These are phyloP conservation scores for Varanus salvator DNA, from an alignment of 2,113 vertebrate species.

Conservation along the genomic window DNA sequence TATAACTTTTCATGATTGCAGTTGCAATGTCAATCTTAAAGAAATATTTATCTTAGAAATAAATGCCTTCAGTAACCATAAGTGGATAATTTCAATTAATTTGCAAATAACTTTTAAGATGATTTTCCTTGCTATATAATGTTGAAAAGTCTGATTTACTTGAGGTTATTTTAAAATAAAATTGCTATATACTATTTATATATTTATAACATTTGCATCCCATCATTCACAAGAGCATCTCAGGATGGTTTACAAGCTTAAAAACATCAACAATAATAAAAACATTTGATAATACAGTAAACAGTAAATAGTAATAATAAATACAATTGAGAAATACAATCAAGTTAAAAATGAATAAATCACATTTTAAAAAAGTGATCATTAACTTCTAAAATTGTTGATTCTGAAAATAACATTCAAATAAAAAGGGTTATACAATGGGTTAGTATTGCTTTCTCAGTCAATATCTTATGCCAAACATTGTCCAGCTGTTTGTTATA, in stretches of 20 bases:
- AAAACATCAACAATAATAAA: no score
- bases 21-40: neutral
- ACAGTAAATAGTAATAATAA: no score
- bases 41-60: neutral
- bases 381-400: no score
- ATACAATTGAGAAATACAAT: no score
- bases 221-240: no score
- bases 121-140: neutral
- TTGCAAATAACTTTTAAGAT: neutral
- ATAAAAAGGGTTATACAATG: no score
- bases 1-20: neutral
- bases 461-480: neutral
- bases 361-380: no score
- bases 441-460: neutral
- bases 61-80: neutral
- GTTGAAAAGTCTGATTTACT: neutral
- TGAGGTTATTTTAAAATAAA: neutral
- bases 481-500: neutral
- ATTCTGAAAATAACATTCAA: no score
- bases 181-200: neutral
- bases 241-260: no score
- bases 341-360: no score
- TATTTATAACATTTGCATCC: no score
- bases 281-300: no score
- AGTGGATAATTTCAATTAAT: neutral